Percentiles rank a stretch among this genome's conserved stretches.
Conservation (phyloP, 1,140 invertebrate species). For the Mercenaria mercenaria region DNA sequence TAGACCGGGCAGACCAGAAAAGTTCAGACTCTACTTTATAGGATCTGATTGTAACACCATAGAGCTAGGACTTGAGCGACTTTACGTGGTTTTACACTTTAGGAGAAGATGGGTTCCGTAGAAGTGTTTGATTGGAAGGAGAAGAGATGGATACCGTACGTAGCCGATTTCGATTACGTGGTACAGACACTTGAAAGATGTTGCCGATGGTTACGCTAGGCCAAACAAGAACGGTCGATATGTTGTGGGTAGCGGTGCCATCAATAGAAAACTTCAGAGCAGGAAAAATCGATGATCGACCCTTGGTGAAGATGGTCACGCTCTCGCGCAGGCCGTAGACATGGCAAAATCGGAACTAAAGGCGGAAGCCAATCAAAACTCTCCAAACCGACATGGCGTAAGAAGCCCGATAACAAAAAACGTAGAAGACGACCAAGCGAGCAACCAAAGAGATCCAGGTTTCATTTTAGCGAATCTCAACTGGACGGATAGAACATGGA, state of each 20-base stretch:
- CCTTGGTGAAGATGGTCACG: conserved; percentile 18
- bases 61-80: too few relatives aligned
- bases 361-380: neutral
- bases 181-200: conserved; percentile 38
- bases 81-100: conserved; percentile 21
- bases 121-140: conserved; percentile 47
- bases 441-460: neutral
- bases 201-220: conserved; percentile 6
- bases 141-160: conserved; percentile 49
- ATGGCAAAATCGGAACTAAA: conserved; percentile 57
- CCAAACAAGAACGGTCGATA: conserved; percentile 36
- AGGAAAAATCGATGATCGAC: neutral
- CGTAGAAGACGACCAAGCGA: conserved; percentile 11
- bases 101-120: conserved; percentile 41
- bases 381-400: neutral
- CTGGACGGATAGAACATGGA: neutral
- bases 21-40: neutral
- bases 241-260: conserved; percentile 31
- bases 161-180: conserved; percentile 43
- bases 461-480: neutral
- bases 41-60: too few relatives aligned
- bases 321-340: conserved; percentile 44
- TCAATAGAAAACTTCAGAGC: neutral
- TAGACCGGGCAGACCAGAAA: neutral
- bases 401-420: conserved; percentile 8